Evolutionary conservation across 2,888 invertebrate species (phyloP).

Genomic region (Parnassius glacialis): DNA sequence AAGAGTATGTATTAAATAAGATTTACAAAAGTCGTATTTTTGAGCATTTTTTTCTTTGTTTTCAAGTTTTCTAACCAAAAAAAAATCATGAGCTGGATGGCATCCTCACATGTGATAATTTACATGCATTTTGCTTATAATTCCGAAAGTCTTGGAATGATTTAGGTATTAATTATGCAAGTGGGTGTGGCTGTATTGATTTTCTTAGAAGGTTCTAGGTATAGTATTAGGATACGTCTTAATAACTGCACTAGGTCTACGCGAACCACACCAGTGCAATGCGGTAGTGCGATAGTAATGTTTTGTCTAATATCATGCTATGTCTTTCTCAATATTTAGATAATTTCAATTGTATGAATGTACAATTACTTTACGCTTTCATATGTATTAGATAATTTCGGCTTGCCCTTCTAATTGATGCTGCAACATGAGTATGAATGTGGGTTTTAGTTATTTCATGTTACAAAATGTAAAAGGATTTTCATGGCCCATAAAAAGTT

Average conservation of each 20-base stretch:
- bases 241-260: slow-evolving; percentile 66
- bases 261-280: slow-evolving; percentile 56
- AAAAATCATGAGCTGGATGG: slow-evolving; percentile 64
- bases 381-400: slow-evolving; percentile 2
- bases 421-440: slow-evolving; percentile 13
- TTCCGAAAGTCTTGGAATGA: slow-evolving; percentile 45
- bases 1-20: slow-evolving; percentile 25
- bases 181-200: slow-evolving; percentile 81
- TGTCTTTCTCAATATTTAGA: slow-evolving; percentile 21
- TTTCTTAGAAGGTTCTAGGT: slow-evolving; percentile 79
- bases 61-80: slow-evolving; percentile 78
- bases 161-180: slow-evolving; percentile 72
- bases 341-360: background rate
- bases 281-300: slow-evolving; percentile 50
- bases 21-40: slow-evolving; percentile 49
- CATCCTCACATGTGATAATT: slow-evolving; percentile 70
- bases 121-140: slow-evolving; percentile 54
- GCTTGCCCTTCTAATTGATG: slow-evolving; percentile 12
- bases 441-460: slow-evolving; percentile 31
- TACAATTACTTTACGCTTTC: background rate
- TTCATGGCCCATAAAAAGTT: slow-evolving; percentile 58
- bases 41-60: slow-evolving; percentile 72
- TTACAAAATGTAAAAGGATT: slow-evolving; percentile 35
- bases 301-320: slow-evolving; percentile 33
- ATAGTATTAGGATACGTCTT: slow-evolving; percentile 70